Conservation (phyloP, 2,888 invertebrate genomes). For the Malacosoma neustria region DNA sequence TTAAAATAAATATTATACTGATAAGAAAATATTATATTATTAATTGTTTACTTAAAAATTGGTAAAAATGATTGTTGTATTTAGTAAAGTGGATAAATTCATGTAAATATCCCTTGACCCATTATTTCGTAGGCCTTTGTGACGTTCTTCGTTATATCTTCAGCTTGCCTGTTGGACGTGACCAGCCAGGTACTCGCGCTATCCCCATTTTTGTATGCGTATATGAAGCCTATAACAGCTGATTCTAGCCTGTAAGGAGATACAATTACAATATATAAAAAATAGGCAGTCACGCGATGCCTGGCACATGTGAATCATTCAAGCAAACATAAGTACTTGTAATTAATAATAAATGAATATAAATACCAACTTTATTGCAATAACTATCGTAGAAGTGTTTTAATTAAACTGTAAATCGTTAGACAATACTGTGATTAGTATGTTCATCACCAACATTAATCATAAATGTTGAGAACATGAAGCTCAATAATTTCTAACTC, state of each 20-base stretch:
- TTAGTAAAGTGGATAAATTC: too few relatives aligned
- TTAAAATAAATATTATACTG: neutral
- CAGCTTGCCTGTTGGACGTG: conserved; percentile 36
- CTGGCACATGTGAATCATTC: too few relatives aligned
- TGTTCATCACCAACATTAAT: too few relatives aligned
- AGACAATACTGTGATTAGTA: too few relatives aligned
- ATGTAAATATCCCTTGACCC: conserved; percentile 29
- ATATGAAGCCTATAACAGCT: conserved; percentile 37
- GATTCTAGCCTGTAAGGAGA: conserved; percentile 38
- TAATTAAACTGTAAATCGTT: too few relatives aligned
- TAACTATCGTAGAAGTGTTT: too few relatives aligned
- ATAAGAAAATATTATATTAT: neutral
- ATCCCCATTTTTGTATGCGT: conserved; percentile 33
- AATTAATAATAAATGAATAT: too few relatives aligned
- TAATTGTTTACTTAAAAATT: neutral
- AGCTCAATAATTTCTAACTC: too few relatives aligned
- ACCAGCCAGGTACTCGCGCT: conserved; percentile 53
- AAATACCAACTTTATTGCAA: too few relatives aligned
- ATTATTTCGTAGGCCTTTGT: conserved; percentile 35
- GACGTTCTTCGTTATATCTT: conserved; percentile 42
- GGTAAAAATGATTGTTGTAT: neutral
- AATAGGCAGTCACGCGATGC: too few relatives aligned
- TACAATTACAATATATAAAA: neutral
- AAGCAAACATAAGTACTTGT: too few relatives aligned
- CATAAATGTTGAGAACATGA: too few relatives aligned